phyloP scores from a whole-genome alignment of 2,113 vertebrate species.

The Cyprinodon variegatus region DNA sequence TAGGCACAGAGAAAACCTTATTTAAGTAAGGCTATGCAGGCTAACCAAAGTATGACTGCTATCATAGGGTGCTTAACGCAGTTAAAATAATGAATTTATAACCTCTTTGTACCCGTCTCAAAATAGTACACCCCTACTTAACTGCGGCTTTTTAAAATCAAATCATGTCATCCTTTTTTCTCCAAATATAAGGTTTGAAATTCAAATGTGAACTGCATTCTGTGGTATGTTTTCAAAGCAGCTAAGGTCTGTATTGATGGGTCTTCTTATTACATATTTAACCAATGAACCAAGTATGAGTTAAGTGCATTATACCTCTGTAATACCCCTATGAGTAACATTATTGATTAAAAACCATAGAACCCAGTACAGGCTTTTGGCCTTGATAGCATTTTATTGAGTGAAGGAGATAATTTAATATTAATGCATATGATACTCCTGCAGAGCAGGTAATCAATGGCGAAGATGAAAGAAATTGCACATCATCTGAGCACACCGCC shows the following conservation, averaged over 20 bases:
- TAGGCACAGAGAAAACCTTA: background rate
- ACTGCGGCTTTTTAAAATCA: background rate
- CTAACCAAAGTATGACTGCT: background rate
- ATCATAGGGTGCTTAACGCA: background rate
- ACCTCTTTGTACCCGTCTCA: background rate
- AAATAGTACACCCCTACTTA: background rate
- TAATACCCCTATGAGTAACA: background rate
- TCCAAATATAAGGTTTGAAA: background rate
- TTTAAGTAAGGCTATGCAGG: background rate
- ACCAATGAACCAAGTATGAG: background rate
- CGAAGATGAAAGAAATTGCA: background rate
- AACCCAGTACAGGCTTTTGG: background rate
- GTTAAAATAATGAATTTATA: background rate
- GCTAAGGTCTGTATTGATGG: too few relatives aligned
- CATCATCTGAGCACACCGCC: background rate
- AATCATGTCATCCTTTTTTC: background rate
- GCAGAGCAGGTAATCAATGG: conserved; percentile 1
- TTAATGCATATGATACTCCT: conserved; percentile 27
- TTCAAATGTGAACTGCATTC: too few relatives aligned
- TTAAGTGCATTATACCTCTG: background rate
- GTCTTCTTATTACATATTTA: background rate
- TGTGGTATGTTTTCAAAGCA: too few relatives aligned
- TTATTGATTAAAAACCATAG: conserved; percentile 8
- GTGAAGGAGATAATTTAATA: background rate
- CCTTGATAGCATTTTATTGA: background rate